A percentile compares a stretch with the other conserved stretches of the same genome.
These are phyloP conservation scores for Varanus salvator DNA, from an alignment of 2,113 vertebrate species.

Conservation along the genomic window DNA sequence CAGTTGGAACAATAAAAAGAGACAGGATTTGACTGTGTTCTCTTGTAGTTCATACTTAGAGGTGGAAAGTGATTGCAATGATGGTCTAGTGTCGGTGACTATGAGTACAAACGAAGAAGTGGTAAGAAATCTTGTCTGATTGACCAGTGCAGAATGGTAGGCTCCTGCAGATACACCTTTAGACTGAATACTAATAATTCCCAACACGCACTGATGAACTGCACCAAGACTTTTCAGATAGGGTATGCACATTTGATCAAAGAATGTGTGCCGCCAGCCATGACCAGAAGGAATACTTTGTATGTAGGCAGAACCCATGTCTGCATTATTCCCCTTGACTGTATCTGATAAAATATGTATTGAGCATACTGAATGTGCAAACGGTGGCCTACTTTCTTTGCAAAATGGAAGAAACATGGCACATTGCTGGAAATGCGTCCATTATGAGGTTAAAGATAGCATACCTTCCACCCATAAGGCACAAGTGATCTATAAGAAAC, in stretches of 20 bases:
- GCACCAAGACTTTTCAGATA: not conserved
- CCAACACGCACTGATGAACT: not conserved
- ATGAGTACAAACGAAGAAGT: not conserved
- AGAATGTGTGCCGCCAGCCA: not conserved
- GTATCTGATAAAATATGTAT: conserved; percentile 10
- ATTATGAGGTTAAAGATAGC: conserved; percentile 27
- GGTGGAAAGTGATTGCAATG: not conserved
- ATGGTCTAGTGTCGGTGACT: not conserved
- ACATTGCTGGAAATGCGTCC: conserved; percentile 19
- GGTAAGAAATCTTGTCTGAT: not conserved
- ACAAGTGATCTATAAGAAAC: conserved; percentile 26
- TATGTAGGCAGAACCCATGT: not conserved
- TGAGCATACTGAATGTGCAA: conserved; percentile 40
- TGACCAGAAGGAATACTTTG: not conserved
- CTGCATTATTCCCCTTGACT: not conserved
- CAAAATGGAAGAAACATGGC: conserved; percentile 4
- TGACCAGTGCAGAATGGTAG: not conserved
- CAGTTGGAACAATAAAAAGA: not conserved
- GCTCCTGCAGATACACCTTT: not conserved
- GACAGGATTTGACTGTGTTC: not conserved
- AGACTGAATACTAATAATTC: conserved; percentile 9
- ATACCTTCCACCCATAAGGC: not conserved
- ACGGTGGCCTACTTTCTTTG: not conserved
- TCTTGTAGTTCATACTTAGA: not conserved
- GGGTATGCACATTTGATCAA: not conserved